Evolutionary conservation across 2,888 invertebrate genomes (phyloP).

Genomic region (Cheiracanthium punctorium): DNA sequence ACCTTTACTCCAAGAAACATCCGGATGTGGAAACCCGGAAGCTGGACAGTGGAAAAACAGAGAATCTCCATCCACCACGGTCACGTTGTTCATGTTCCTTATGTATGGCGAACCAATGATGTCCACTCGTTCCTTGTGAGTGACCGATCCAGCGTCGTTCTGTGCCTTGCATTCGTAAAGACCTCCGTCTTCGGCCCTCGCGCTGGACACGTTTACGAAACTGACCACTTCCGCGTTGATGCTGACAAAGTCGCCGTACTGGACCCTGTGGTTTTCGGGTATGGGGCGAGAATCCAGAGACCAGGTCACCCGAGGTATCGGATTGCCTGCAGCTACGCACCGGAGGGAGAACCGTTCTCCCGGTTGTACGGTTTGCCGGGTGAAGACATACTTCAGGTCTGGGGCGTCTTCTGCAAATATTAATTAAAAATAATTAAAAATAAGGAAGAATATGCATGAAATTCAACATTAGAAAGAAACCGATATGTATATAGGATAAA

Average conservation of each 20-base stretch:
- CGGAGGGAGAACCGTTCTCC: conserved; percentile 69
- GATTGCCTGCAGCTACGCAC: conserved; percentile 72
- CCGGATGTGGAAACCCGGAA: conserved; percentile 76
- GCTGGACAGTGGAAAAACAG: conserved; percentile 75
- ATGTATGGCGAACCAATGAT: conserved; percentile 75
- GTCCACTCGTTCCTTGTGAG: conserved; percentile 72
- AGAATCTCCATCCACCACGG: conserved; percentile 76
- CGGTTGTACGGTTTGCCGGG: conserved; percentile 66
- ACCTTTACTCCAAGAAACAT: conserved; percentile 76
- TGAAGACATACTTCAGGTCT: conserved; percentile 66
- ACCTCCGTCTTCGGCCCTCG: conserved; percentile 76
- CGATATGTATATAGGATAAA: too few relatives aligned
- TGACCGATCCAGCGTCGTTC: conserved; percentile 75
- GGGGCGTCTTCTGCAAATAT: conserved; percentile 67
- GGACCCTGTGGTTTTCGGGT: conserved; percentile 73
- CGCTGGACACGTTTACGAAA: conserved; percentile 75
- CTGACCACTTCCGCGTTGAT: conserved; percentile 75
- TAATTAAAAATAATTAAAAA: not conserved
- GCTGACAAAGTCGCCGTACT: conserved; percentile 74
- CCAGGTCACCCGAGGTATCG: conserved; percentile 72
- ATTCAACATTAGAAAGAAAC: not conserved
- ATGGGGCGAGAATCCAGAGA: conserved; percentile 74
- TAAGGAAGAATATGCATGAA: not conserved
- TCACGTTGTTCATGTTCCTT: conserved; percentile 75
- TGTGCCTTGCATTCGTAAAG: conserved; percentile 76